Base-by-base conservation (phyloP, 1,140 invertebrate genomes). In the Drosophila insularis region DNA sequence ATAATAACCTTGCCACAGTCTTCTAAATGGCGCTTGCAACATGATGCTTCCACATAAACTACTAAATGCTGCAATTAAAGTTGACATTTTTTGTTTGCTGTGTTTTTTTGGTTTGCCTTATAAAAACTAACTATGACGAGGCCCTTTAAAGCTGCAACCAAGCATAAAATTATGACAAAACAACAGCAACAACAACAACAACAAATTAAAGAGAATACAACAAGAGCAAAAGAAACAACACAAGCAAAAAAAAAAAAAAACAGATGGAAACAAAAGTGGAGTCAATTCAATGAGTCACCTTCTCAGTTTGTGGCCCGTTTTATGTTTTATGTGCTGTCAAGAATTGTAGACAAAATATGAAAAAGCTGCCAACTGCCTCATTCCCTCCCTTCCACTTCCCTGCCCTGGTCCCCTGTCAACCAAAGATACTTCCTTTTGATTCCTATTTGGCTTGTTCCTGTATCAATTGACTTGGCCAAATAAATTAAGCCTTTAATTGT, bases 401-500 rank as follows among this genome's bases (percentile, higher is more conserved):
- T 21, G 0, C 19, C 2, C 40, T n/a, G 7, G 14, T 5, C 17
- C 2, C 4, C 13, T 6, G 2, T 19, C 43, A 8, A 7, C 43
- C 2, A 8, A 8, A 21, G 8, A 37, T 13, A 11, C 14, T 50
- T 46, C 14, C 14, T 50, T 50, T 10, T 50, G 19, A 50, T 4
- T 50, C 43, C 43, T 21, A 19, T 61, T 62, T 63, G 60, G 58
- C 66, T 67, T 63, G 39, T 39, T 50, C 61, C 76, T 72, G 68
- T 84, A 85, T 85, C 80, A 67, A 61, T 80, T 63, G 73, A 27
- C 73, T 69, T 60, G 64, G 77, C 59, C 80, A 84, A 79, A 80
- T 77, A 80, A 80, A 84, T 85, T 78, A 81, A 85, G 81, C 63
- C 74, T 87, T 81, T 85, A 87, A 85, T 85, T 85, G 81, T 78